phyloP scores from a whole-genome alignment of 37 sponge, comb jelly and placozoan genomes.

The Hexactinellida sp. region DNA sequence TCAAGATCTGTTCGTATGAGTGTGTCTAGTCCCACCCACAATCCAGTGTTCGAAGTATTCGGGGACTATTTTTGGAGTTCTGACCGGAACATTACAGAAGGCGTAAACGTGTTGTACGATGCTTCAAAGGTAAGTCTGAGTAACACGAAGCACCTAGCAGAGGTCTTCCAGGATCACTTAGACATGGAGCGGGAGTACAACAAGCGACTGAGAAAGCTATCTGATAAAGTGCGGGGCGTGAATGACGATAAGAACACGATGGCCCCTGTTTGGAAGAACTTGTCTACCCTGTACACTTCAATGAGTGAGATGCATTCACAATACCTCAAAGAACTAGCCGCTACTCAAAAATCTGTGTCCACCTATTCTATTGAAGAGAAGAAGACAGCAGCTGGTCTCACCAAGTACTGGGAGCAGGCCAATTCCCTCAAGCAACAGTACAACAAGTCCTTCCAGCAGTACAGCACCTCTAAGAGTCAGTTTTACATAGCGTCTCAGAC shows the following conservation, averaged over 20 bases:
- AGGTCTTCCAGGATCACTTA: neutral
- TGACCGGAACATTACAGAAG: neutral
- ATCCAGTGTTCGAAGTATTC: neutral
- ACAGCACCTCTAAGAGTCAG: conserved; percentile 18
- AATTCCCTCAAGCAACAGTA: conserved; percentile 12
- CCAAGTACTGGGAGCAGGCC: neutral
- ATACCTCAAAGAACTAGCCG: neutral
- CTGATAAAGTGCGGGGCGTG: neutral
- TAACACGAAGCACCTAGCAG: neutral
- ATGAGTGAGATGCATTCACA: neutral
- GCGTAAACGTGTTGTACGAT: neutral
- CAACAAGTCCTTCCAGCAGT: conserved; percentile 9
- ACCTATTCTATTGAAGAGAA: neutral
- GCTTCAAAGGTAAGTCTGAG: neutral
- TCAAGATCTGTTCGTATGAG: no score
- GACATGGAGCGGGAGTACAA: neutral
- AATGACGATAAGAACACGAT: neutral
- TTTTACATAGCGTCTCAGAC: neutral
- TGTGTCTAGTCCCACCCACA: neutral
- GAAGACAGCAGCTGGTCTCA: neutral
- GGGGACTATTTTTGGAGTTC: neutral
- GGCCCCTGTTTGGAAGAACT: neutral
- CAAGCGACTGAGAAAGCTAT: neutral
- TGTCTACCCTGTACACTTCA: neutral
- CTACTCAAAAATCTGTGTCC: neutral